Evolutionary conservation across 2,113 vertebrate species (phyloP).

Genomic region (Australoheros scitulus): DNA sequence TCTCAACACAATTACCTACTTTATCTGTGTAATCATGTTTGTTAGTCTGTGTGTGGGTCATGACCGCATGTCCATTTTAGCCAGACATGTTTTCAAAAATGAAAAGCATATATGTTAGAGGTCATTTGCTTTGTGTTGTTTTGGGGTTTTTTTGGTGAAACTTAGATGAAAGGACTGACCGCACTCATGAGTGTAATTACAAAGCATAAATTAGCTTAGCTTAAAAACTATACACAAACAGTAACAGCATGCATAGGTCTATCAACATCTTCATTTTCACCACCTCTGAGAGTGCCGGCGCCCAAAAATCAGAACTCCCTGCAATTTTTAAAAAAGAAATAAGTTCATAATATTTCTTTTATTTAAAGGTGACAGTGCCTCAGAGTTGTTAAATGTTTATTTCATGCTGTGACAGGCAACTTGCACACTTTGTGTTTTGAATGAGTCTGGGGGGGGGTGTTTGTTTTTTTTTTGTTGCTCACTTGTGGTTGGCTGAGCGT

Average conservation of each 20-base stretch:
- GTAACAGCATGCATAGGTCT: neutral
- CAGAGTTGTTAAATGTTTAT: too few relatives aligned
- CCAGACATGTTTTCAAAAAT: neutral
- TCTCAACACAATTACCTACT: neutral
- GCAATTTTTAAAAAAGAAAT: neutral
- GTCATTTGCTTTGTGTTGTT: neutral
- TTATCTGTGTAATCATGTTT: slow-evolving; percentile 16
- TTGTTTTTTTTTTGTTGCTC: slow-evolving; percentile 11
- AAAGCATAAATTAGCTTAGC: neutral
- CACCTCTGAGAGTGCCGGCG: too few relatives aligned
- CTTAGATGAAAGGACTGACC: neutral
- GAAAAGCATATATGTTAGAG: neutral
- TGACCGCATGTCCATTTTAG: neutral
- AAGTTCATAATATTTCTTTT: neutral
- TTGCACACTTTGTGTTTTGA: slow-evolving; percentile 5
- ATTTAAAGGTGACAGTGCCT: too few relatives aligned
- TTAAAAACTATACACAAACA: neutral
- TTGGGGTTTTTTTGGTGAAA: neutral
- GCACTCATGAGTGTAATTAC: neutral
- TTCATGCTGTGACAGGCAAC: too few relatives aligned
- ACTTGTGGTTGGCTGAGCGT: slow-evolving; percentile 22
- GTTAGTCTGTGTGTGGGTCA: slow-evolving; percentile 9
- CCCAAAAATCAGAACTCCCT: neutral
- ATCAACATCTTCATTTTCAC: neutral
- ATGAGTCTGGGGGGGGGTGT: neutral